Percentiles rank a stretch among this genome's conserved stretches.
Evolutionary conservation across 1,140 invertebrate species (phyloP).

Genomic region (Drosophila kurseongensis): DNA sequence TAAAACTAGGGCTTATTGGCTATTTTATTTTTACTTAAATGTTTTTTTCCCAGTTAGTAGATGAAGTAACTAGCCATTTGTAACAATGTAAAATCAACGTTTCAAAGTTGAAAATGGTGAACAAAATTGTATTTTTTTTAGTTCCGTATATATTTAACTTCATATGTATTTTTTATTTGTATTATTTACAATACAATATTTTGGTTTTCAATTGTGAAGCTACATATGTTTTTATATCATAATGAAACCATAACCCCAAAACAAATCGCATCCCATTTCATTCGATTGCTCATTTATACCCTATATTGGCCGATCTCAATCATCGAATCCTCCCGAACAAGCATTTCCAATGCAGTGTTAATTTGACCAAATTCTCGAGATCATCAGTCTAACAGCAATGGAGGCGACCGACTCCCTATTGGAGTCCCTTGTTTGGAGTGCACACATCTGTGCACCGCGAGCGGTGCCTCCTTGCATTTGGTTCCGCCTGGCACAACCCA

Average conservation of each 20-base stretch:
- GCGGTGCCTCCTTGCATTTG: conserved; percentile 32
- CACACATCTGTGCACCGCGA: conserved; percentile 17
- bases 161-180: too few species aligned
- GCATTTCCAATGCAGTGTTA: conserved; percentile 59
- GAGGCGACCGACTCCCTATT: conserved; percentile 22
- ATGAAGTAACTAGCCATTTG: too few species aligned
- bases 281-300: background rate
- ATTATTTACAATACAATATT: too few species aligned
- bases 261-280: background rate
- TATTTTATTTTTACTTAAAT: background rate
- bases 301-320: background rate
- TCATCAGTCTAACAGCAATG: conserved; percentile 56
- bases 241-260: background rate
- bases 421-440: conserved; percentile 6
- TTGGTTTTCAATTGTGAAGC: too few species aligned
- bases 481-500: conserved; percentile 43
- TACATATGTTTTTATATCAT: too few species aligned
- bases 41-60: background rate
- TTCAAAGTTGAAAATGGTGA: too few species aligned
- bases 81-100: background rate
- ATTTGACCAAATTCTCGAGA: conserved; percentile 69
- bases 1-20: background rate
- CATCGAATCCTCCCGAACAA: background rate
- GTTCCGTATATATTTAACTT: too few species aligned
- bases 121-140: too few species aligned